Base-by-base conservation (phyloP, 1,140 invertebrate genomes). In the Drosophila tsacasi region DNA sequence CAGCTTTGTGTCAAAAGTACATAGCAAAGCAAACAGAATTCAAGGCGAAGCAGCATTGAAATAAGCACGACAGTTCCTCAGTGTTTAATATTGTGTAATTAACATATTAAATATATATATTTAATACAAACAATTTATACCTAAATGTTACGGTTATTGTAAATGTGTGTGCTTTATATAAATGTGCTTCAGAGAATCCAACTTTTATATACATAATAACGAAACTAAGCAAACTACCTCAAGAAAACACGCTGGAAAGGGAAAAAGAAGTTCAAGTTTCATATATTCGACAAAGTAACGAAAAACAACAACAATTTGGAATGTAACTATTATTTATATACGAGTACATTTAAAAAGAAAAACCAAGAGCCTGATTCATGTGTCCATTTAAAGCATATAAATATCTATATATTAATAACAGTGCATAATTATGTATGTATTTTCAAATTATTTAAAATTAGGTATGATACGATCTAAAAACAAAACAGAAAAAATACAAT, bases 91-190 rank as follows among this genome's bases (percentile, higher is more conserved):
- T 77, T 90, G 75, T 89, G 75, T 77, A 75, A 81, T 40, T 54
- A 81, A 61, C 65, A 79, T 79, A 79, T 79, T 79, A 74, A 79
- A 74, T 79, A 80, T 76, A 73, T 59, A 74, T 60, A 68, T 39
- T 67, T 47, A 44, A 76, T 76, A 74, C 46, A 66, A 69, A 72
- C 47, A 23, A 77, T 75, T 52, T 63, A 63, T 59, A 76, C 66
- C 69, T 81, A 91, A 82, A 77, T 71, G 64, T 82, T 85, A 85
- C 83, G 77, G 62, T 75, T 71, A 90, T 79, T 72, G 79, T 91
- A 83, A 90, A 86, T 91, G 86, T 91, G 86, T 91, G 86, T 91
- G 86, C 86, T 91, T 91, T 91, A 91, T 75, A 75, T 91, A 86
- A 86, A 86, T 91, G 86, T 91, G 86, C 86, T 91, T 91, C 86